Percentiles rank a stretch among this genome's conserved stretches.
Evolutionary conservation across 92 coral and sea anemone species (phyloP).

Genomic region (Meandrina meandrites): DNA sequence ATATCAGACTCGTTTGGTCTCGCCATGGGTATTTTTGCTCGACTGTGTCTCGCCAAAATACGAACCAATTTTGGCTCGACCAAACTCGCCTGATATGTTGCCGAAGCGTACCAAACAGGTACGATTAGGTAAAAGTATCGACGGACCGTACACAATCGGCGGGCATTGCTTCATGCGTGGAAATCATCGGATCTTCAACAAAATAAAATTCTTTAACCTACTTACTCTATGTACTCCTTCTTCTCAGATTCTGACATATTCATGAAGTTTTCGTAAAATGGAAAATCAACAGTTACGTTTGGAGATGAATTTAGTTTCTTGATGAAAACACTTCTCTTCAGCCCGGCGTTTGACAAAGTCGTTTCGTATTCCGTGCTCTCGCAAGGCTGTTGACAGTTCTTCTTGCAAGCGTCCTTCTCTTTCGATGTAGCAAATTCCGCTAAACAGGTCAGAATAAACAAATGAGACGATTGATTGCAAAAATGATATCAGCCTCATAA

Average conservation of each 20-base stretch:
- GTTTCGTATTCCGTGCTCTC: conserved; percentile 42
- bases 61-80: too few relatives aligned
- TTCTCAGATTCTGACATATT: conserved; percentile 10
- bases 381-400: conserved; percentile 44
- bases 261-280: conserved; percentile 20
- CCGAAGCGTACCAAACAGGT: too few relatives aligned
- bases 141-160: neutral
- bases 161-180: neutral
- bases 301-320: conserved; percentile 21
- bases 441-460: neutral
- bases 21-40: too few relatives aligned
- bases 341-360: conserved; percentile 38
- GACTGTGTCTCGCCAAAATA: too few relatives aligned
- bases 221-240: conserved; percentile 37
- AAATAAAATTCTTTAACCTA: neutral
- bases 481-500: neutral
- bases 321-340: conserved; percentile 28
- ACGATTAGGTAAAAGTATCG: too few relatives aligned
- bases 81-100: too few relatives aligned
- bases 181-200: neutral
- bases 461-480: neutral
- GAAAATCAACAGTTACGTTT: neutral
- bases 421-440: conserved; percentile 15
- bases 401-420: conserved; percentile 21
- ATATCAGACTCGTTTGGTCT: too few relatives aligned